phyloP scores from a whole-genome alignment of 2,113 vertebrate species.

The Amphilophus citrinellus region DNA sequence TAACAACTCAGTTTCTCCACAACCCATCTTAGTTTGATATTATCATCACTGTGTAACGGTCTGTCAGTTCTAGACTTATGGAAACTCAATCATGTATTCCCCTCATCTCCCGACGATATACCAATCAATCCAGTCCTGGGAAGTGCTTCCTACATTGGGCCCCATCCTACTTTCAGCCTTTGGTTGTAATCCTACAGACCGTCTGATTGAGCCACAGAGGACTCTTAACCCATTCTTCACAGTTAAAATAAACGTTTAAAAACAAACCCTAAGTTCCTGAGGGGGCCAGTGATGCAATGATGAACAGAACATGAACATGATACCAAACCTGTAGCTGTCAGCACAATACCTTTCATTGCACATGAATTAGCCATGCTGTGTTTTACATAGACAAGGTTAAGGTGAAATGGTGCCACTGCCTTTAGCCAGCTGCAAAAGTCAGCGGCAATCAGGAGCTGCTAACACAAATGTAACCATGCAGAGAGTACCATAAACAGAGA shows the following conservation, averaged over 20 bases:
- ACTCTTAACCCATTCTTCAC: not conserved
- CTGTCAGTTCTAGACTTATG: slow-evolving; percentile 16
- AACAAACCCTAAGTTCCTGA: not conserved
- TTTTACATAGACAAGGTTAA: slow-evolving; percentile 21
- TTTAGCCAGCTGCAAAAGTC: slow-evolving; percentile 42
- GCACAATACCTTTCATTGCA: not conserved
- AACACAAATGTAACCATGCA: not conserved
- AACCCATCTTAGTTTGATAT: not conserved
- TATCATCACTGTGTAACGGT: not conserved
- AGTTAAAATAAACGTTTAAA: not conserved
- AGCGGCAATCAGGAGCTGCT: slow-evolving; percentile 5
- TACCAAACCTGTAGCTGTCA: not conserved
- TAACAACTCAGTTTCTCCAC: slow-evolving; percentile 3
- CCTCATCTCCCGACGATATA: not conserved
- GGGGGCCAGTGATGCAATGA: not conserved
- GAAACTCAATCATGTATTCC: slow-evolving; percentile 1
- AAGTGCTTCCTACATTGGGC: not conserved
- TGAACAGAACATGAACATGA: not conserved
- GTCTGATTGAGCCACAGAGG: not conserved
- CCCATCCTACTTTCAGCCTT: not conserved
- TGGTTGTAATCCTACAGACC: not conserved
- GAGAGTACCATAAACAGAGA: not conserved
- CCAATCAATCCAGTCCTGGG: not conserved
- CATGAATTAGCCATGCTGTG: not conserved
- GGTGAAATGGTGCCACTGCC: slow-evolving; percentile 22